Evolutionary conservation across 1,140 invertebrate species (phyloP).

Genomic region (Hypsibius dujardini): DNA sequence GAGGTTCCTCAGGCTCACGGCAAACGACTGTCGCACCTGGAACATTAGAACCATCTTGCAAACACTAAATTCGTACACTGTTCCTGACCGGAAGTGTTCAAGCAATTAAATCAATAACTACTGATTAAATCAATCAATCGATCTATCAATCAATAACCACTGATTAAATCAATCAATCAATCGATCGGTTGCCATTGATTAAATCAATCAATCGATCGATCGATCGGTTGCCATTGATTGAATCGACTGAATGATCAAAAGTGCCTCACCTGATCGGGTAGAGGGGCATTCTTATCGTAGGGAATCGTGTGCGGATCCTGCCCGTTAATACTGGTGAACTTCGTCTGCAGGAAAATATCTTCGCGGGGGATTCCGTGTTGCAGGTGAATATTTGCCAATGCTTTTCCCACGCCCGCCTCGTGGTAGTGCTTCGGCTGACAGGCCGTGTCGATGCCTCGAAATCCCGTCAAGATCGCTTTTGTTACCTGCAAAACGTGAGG

Average conservation of each 20-base stretch:
- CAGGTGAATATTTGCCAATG: slow-evolving; percentile 20
- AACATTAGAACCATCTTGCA: too few relatives aligned
- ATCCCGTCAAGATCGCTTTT: slow-evolving; percentile 22
- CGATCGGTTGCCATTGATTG: too few relatives aligned
- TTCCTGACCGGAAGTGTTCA: too few relatives aligned
- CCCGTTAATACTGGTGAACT: slow-evolving; percentile 23
- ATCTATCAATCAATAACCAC: too few relatives aligned
- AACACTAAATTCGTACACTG: too few relatives aligned
- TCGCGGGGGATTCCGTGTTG: slow-evolving; percentile 22
- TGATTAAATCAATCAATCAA: too few relatives aligned
- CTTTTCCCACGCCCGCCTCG: slow-evolving; percentile 22
- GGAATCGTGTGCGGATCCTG: slow-evolving; percentile 23
- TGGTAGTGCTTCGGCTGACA: slow-evolving; percentile 24
- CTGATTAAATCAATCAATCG: too few relatives aligned
- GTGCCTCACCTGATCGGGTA: slow-evolving; percentile 21
- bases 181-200: too few relatives aligned
- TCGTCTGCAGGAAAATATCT: slow-evolving; percentile 24
- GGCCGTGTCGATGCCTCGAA: slow-evolving; percentile 24
- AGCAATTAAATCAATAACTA: too few relatives aligned
- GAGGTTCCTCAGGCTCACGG: slow-evolving; percentile 22
- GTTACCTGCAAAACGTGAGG: slow-evolving; percentile 2
- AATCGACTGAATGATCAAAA: too few relatives aligned
- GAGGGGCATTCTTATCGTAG: slow-evolving; percentile 22
- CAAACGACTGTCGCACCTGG: slow-evolving; percentile 23
- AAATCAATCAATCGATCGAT: too few relatives aligned